phyloP scores from a whole-genome alignment of 2,888 invertebrate species.

The Nomada goodeniana region DNA sequence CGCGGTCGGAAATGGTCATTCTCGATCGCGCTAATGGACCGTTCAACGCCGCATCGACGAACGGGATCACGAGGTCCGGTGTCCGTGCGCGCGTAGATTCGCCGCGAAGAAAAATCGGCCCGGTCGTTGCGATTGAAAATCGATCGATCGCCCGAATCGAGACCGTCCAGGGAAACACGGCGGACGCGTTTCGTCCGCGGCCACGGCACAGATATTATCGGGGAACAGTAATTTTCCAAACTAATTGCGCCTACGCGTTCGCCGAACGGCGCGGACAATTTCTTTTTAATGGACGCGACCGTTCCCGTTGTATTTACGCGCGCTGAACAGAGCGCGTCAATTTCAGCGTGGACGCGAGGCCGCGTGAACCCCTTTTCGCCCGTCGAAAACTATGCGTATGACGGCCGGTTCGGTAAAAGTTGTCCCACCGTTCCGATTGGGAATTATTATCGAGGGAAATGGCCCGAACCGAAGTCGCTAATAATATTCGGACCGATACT shows the following conservation, averaged over 20 bases:
- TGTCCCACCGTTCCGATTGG: background rate
- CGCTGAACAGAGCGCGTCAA: background rate
- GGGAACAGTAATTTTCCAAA: background rate
- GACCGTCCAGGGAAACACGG: background rate
- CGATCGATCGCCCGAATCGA: background rate
- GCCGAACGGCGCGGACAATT: background rate
- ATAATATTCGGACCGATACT: too few relatives aligned
- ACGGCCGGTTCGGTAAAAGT: too few relatives aligned
- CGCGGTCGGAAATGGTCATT: conserved; percentile 14
- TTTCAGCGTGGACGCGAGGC: background rate
- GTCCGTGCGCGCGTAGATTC: background rate
- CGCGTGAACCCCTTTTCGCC: background rate
- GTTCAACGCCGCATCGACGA: background rate
- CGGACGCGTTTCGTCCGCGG: too few relatives aligned
- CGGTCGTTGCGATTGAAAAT: background rate
- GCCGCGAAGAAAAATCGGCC: background rate
- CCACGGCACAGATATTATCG: background rate
- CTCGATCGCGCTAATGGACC: conserved; percentile 28
- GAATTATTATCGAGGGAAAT: too few relatives aligned
- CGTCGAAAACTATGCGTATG: background rate
- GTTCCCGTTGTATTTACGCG: background rate
- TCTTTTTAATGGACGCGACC: background rate
- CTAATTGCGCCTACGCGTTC: background rate
- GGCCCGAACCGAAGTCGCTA: too few relatives aligned
- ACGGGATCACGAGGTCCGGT: background rate